phyloP scores from a whole-genome alignment of 2,797 vertebrate genomes.

The Pseudopleuronectes americanus region DNA sequence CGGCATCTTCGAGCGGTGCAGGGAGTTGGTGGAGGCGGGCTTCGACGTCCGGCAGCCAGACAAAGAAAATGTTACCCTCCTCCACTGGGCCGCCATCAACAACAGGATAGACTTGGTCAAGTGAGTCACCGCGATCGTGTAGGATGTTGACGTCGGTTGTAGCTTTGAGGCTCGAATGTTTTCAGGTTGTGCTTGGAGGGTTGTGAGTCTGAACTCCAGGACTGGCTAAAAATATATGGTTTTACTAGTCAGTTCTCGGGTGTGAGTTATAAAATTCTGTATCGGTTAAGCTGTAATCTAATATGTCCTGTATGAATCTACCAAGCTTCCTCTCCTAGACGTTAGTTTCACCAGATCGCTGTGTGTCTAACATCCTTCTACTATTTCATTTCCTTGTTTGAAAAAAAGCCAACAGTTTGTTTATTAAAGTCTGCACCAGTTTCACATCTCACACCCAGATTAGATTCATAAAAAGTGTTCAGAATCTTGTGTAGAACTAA shows the following conservation, averaged over 20 bases:
- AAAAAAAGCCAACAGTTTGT: too few relatives aligned
- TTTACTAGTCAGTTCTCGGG: background rate
- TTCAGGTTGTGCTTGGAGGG: background rate
- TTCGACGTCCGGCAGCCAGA: conserved; percentile 98
- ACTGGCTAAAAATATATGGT: background rate
- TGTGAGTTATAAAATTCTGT: too few relatives aligned
- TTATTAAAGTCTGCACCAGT: background rate
- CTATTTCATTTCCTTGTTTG: background rate
- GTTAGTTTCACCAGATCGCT: background rate
- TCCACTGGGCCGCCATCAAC: conserved; percentile 99
- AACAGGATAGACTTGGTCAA: conserved; percentile 99
- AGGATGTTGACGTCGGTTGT: background rate
- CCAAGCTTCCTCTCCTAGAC: background rate
- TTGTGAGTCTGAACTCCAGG: background rate
- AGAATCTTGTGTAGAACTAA: background rate
- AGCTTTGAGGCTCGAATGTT: background rate
- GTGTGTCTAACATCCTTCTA: background rate
- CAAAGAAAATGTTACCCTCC: conserved; percentile 98
- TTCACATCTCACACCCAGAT: background rate
- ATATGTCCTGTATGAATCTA: background rate
- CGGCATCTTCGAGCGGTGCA: conserved; percentile 96
- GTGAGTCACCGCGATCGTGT: conserved; percentile 78
- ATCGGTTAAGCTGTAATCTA: too few relatives aligned
- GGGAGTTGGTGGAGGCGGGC: conserved; percentile 97
- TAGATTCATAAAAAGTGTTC: background rate